Conservation (phyloP, 1,140 invertebrate species). For the Bombyx mori region DNA sequence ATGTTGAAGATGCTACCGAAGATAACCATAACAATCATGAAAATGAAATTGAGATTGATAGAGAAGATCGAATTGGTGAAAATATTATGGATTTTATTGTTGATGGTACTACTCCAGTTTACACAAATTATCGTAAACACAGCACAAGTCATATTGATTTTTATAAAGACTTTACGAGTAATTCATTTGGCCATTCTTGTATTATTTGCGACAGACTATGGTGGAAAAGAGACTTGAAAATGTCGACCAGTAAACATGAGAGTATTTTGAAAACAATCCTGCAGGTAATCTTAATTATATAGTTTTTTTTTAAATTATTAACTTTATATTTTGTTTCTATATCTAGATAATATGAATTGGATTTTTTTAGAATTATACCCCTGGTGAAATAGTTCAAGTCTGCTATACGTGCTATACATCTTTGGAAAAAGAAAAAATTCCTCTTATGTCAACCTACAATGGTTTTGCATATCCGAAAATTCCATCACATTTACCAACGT, state of each 20-base stretch:
- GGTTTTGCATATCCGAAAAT: constrained; percentile 20
- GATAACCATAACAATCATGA: background rate
- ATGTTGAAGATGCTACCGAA: constrained; percentile 3
- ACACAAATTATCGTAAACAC: constrained; percentile 11
- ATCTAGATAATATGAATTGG: too few relatives aligned
- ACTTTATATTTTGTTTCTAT: too few relatives aligned
- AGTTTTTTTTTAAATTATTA: too few relatives aligned
- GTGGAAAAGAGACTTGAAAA: constrained; percentile 20
- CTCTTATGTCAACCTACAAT: constrained; percentile 16
- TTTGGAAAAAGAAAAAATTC: constrained; percentile 18
- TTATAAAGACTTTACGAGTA: constrained; percentile 13
- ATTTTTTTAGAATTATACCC: constrained; percentile 4
- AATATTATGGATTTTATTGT: too few relatives aligned
- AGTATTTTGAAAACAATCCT: constrained; percentile 16
- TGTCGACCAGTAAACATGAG: constrained; percentile 9
- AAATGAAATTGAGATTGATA: too few relatives aligned
- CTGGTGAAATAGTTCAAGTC: constrained; percentile 13
- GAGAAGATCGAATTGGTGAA: too few relatives aligned
- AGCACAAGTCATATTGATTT: constrained; percentile 12
- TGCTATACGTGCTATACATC: constrained; percentile 16
- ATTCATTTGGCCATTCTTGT: constrained; percentile 19
- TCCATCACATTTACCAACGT: constrained; percentile 17
- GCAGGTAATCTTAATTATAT: background rate
- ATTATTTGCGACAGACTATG: constrained; percentile 18
- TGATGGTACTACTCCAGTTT: constrained; percentile 3